Evolutionary conservation across 2,113 vertebrate species (phyloP), one percentile per base, ranked within the genome.

Genomic region (Proterorhinus semilunaris): DNA sequence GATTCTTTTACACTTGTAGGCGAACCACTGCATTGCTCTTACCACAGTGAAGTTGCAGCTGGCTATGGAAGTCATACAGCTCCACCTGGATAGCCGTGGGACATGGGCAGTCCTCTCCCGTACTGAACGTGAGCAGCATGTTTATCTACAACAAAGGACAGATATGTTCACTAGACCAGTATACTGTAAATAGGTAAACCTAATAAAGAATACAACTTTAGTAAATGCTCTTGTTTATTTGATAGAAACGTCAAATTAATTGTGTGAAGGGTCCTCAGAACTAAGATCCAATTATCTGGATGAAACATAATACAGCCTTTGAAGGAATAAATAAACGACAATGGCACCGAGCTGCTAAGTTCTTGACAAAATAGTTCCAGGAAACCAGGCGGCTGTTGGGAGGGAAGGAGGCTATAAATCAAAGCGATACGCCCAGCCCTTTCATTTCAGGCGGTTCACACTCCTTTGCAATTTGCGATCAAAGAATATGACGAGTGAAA

Each of bases 41-140:
- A 99, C 98, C 98, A 69, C 97, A 99, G 77, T 99, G 98, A 65
- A 95, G 88, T 55, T 97, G 93, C 70, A 99, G 94, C 82, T 98
- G 96, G 86, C 95, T 94, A 53, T 99, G 98, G 83, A 99, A 99
- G 46, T 95, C 94, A 21, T 95, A 97, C 0, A 99, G 89, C 46
- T 98, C 96, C 78, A 95, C 96, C n/a, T 95, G 95, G 85, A 98
- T 96, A 65, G 96, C 94, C 3, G 94, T 91, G 13, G 98, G 98
- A 83, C 98, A 99, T 0, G 98, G 97, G 74, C 96, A 98, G 82
- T 97, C 95, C 51, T 98, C 97, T n/a, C 96, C 96, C 83, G 91
- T 86, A 88, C 95, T 95, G 90, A 99, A 99, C 85, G 95, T 98
- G 79, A 99, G 88, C 69, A 99, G 90, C 96, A 98, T 98, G 88